Evolutionary conservation across 2,888 invertebrate species (phyloP).

Genomic region (Chaetogeoica ovagalla): DNA sequence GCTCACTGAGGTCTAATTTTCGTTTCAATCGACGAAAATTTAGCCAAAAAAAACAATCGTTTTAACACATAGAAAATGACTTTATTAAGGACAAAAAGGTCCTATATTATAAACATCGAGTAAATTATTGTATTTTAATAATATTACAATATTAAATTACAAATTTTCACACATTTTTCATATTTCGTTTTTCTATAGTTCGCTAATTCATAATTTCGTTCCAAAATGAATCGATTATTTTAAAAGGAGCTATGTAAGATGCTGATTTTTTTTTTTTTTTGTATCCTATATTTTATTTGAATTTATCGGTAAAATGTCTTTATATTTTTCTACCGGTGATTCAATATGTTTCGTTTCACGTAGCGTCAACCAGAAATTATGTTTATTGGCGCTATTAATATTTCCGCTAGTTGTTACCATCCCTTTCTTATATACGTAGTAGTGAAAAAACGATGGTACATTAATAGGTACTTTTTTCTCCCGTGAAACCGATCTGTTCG

Average conservation of each 20-base stretch:
- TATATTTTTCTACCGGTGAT: constrained; percentile 4
- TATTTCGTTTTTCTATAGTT: constrained; percentile 1
- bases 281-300: constrained; percentile 23
- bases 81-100: not conserved
- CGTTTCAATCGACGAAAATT: not conserved
- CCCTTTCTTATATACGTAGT: not conserved
- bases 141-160: not conserved
- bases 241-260: not conserved
- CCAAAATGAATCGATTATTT: not conserved
- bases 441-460: constrained; percentile 12
- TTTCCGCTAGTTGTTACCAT: not conserved
- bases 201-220: not conserved
- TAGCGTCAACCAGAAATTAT: constrained; percentile 8
- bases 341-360: not conserved
- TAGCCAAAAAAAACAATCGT: not conserved
- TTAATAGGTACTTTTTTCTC: not conserved
- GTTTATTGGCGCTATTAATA: not conserved
- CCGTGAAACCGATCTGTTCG: constrained; percentile 1
- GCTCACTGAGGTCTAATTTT: too few species aligned
- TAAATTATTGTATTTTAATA: not conserved
- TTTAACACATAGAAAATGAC: not conserved
- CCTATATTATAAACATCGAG: not conserved
- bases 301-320: not conserved
- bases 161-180: too few species aligned
- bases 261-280: not conserved